phyloP scores from a whole-genome alignment of 2,888 invertebrate species.

The Philhelius pedissequus region DNA sequence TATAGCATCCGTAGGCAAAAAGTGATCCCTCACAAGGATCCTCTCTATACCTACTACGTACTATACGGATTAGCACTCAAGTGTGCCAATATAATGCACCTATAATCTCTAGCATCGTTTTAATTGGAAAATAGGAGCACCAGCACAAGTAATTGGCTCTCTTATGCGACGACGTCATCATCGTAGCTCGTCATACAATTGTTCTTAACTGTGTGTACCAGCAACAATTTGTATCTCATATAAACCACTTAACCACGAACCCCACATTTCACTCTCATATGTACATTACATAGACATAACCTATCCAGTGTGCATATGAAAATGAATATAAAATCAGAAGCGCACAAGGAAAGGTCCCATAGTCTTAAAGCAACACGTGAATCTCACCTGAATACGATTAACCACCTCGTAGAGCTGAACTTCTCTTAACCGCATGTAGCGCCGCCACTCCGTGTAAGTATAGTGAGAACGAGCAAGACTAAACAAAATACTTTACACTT shows the following conservation, averaged over 20 bases:
- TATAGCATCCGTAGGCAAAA: conserved; percentile 38
- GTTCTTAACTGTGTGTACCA: conserved; percentile 22
- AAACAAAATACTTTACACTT: conserved; percentile 32
- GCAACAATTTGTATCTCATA: conserved; percentile 66
- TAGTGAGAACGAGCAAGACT: neutral
- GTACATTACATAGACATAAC: neutral
- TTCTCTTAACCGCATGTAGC: conserved; percentile 36
- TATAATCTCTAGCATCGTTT: conserved; percentile 52
- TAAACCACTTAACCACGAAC: conserved; percentile 64
- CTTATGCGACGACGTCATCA: conserved; percentile 24
- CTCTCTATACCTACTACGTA: too few relatives aligned
- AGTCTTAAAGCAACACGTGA: conserved; percentile 61
- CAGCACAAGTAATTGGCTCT: conserved; percentile 63
- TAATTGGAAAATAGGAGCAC: conserved; percentile 64
- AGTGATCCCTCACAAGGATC: conserved; percentile 50
- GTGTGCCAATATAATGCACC: conserved; percentile 63
- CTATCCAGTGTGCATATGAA: conserved; percentile 4
- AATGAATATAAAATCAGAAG: conserved; percentile 23
- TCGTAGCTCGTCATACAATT: neutral
- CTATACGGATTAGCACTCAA: conserved; percentile 60
- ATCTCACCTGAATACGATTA: conserved; percentile 69
- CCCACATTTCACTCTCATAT: conserved; percentile 1
- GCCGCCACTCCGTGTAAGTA: neutral
- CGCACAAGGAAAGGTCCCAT: conserved; percentile 18
- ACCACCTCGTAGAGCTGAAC: conserved; percentile 47